Evolutionary conservation across 1,140 invertebrate species (phyloP).

Genomic region (Solenopsis invicta): DNA sequence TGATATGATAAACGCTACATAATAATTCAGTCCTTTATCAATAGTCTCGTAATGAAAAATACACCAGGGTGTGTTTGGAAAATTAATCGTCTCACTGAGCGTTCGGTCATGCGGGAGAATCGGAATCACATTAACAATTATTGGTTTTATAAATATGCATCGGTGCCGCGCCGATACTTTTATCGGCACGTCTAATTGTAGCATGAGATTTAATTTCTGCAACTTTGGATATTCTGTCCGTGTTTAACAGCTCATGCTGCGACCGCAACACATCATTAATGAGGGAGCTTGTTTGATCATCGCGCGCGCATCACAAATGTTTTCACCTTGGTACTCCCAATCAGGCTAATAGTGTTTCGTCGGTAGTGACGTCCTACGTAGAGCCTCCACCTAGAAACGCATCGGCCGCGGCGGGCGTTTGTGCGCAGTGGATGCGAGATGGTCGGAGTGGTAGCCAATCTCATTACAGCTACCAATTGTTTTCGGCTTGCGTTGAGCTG

Average conservation of each 20-base stretch:
- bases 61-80: background rate
- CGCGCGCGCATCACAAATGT: constrained; percentile 40
- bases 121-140: constrained; percentile 18
- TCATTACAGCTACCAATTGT: constrained; percentile 73
- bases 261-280: constrained; percentile 45
- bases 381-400: constrained; percentile 47
- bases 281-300: constrained; percentile 44
- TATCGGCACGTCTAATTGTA: background rate
- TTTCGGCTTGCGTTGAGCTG: constrained; percentile 59
- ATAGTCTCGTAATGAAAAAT: background rate
- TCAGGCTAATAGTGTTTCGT: constrained; percentile 68
- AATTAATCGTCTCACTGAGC: background rate
- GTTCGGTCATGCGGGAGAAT: background rate
- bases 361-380: constrained; percentile 18
- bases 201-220: constrained; percentile 19
- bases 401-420: constrained; percentile 7
- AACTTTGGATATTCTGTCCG: background rate
- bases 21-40: background rate
- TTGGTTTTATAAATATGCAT: constrained; percentile 29
- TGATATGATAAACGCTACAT: background rate
- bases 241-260: background rate
- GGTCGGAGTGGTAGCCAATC: constrained; percentile 51
- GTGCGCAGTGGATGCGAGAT: background rate
- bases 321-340: constrained; percentile 48
- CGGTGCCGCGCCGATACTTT: background rate